Base-by-base conservation (phyloP, 2,888 invertebrate genomes). In the Ischnus inquisitorius region DNA sequence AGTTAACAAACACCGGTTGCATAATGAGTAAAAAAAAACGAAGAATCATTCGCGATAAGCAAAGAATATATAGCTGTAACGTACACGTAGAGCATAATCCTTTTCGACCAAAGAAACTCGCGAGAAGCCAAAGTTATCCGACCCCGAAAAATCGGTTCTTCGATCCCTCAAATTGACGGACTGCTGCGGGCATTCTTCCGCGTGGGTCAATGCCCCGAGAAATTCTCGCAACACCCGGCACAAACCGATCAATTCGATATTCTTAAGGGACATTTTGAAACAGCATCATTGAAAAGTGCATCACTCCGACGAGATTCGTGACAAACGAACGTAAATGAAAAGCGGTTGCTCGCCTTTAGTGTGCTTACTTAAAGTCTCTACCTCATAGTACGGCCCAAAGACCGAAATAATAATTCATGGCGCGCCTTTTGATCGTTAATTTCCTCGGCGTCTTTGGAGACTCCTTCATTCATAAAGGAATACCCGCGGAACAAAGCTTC, bases 391-490 rank as follows among this genome's bases (percentile, higher is more conserved):
- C 34, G 8, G 67, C 39, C n/a, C 19, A 34, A 10, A 12, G 25
- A 16, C 25, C 39, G 64, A n/a, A 34, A 76, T 78, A 62, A 84
- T 84, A 81, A 81, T 81, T 79, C 75, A 79, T 77, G 71, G 67
- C 67, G 69, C 57, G 57, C 64, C 78, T 75, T 79, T 81, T 75
- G 78, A 74, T 81, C 67, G 69, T 71, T 74, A 78, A 84, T 69
- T 67, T 79, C 57, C 64, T 75, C 51, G 54, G 12, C 22, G n/a
- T 19, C 74, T 74, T 68, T 16, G 46, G 81, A 79, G 84, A 57
- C 64, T 74, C 46, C 25, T 39, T 41, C 64, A 78, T 65, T 80
- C 57, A 75, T 81, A 75, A 25, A 39, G 72, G 69, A 84, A 75
- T 69, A 68, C 60, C 10, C 54, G 28, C 34, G 78, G 48, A 78